Evolutionary conservation across 2,797 vertebrate genomes (phyloP).

Genomic region (Phoeniculus purpureus): DNA sequence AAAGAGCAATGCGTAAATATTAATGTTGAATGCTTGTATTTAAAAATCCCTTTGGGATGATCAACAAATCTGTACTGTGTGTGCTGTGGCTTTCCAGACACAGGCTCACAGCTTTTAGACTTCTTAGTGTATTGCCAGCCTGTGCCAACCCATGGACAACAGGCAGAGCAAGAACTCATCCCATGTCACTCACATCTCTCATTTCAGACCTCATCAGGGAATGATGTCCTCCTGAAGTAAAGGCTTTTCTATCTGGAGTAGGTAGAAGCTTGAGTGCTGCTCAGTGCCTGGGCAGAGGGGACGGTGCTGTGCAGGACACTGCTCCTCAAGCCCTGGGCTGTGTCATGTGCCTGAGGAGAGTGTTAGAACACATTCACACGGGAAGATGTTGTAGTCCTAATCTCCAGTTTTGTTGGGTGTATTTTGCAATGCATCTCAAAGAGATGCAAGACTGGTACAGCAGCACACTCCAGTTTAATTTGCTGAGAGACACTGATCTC

Average conservation of each 20-base stretch:
- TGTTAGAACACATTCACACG: background rate
- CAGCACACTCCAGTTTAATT: background rate
- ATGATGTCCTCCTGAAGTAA: background rate
- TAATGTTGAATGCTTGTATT: conserved; percentile 53
- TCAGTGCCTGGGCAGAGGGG: background rate
- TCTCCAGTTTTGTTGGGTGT: background rate
- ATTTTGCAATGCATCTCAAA: background rate
- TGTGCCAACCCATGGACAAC: background rate
- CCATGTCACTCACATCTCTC: background rate
- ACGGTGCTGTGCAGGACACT: background rate
- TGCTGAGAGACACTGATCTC: background rate
- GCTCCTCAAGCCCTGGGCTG: background rate
- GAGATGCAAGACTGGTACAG: background rate
- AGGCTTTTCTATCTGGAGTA: background rate
- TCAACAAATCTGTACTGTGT: background rate
- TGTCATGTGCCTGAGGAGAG: background rate
- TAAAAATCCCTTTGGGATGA: conserved; percentile 11
- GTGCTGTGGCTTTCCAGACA: background rate
- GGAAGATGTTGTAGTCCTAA: background rate
- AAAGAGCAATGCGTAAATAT: conserved; percentile 62
- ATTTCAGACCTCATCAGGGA: background rate
- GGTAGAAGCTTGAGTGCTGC: background rate
- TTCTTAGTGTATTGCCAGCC: background rate
- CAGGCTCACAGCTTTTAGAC: background rate
- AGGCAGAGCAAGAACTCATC: background rate